Conservation (phyloP, 2,113 vertebrate genomes). For the Tichodroma muraria region DNA sequence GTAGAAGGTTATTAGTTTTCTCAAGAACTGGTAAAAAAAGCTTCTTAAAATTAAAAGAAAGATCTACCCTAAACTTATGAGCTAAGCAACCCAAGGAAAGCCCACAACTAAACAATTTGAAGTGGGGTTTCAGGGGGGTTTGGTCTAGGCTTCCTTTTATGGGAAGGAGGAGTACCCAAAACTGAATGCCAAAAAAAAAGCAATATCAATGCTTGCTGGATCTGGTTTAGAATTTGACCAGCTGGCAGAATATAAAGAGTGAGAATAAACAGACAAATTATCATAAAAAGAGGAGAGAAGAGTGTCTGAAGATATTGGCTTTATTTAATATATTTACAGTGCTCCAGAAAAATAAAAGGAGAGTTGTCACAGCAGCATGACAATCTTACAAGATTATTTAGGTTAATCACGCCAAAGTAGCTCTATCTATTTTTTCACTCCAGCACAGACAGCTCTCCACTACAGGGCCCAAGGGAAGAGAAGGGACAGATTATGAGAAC, state of each 20-base stretch:
- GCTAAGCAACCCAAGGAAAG: neutral
- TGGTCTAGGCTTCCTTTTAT: neutral
- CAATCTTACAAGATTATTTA: neutral
- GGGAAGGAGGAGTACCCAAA: neutral
- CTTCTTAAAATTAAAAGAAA: neutral
- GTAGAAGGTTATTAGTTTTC: conserved; percentile 51
- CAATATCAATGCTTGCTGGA: neutral
- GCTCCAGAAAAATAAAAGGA: neutral
- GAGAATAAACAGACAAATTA: neutral
- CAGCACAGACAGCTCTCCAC: neutral
- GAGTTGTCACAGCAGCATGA: neutral
- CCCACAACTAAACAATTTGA: neutral
- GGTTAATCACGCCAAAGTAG: neutral
- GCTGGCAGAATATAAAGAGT: neutral
- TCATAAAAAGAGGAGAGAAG: neutral
- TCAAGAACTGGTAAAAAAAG: conserved; percentile 39
- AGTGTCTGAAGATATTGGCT: neutral
- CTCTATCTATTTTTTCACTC: neutral
- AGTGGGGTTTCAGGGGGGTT: neutral
- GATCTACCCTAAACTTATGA: neutral
- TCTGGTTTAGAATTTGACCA: neutral
- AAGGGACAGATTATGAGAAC: neutral
- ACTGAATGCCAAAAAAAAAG: neutral
- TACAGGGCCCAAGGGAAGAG: neutral
- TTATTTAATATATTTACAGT: neutral